phyloP scores from a whole-genome alignment of 2,888 invertebrate species.

The Onthophagus sagittarius region DNA sequence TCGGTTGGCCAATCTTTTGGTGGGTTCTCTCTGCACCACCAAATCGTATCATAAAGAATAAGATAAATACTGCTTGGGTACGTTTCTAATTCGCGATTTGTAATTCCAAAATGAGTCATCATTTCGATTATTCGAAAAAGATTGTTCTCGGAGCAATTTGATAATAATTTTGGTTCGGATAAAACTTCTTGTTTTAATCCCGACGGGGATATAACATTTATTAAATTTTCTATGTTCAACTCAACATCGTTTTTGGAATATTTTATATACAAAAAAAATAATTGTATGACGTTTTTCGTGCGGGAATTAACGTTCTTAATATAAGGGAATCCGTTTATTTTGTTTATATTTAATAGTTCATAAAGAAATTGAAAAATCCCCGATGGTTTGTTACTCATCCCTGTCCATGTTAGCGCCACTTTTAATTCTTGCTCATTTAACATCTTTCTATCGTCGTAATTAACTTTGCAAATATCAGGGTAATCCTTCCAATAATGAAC shows the following conservation, averaged over 20 bases:
- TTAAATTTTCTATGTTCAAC: constrained; percentile 24
- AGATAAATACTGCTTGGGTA: constrained; percentile 70
- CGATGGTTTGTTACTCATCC: constrained; percentile 62
- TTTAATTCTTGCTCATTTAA: constrained; percentile 57
- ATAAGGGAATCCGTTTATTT: constrained; percentile 64
- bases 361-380: constrained; percentile 70
- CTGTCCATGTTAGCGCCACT: constrained; percentile 58
- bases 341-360: constrained; percentile 56
- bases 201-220: constrained; percentile 34
- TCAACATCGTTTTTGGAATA: constrained; percentile 6
- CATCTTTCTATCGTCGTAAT: constrained; percentile 43
- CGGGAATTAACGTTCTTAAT: constrained; percentile 69
- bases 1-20: constrained; percentile 69
- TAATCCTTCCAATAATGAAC: constrained; percentile 85
- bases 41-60: constrained; percentile 64
- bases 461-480: constrained; percentile 57
- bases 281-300: constrained; percentile 71
- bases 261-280: constrained; percentile 42
- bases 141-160: constrained; percentile 31
- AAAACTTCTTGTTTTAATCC: constrained; percentile 43
- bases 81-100: constrained; percentile 64
- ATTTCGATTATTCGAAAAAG: constrained; percentile 49
- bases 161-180: constrained; percentile 29
- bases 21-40: constrained; percentile 66
- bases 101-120: constrained; percentile 57